Base-by-base conservation (phyloP, 2,888 invertebrate species). In the Chaitophorus viminalis region DNA sequence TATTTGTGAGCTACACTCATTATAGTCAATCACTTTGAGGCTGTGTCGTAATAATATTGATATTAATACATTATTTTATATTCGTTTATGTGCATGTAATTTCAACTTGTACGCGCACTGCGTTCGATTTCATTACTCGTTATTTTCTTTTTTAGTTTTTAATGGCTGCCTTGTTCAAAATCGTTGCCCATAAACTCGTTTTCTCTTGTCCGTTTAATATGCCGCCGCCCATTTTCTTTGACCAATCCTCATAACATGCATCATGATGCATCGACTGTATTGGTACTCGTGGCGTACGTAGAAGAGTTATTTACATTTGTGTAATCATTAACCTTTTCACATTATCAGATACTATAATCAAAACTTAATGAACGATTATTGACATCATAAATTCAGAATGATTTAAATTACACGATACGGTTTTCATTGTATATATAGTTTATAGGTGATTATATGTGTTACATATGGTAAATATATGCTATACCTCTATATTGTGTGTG, bases 141-240 rank as follows among this genome's bases (percentile, higher is more conserved):
- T 77, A 77, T 85, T 77, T 77, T 85, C 76, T 68, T 85, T 68
- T 68, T 85, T 52, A 33, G 39, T 31, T 84, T 84, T 46, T 85
- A 87, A 87, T 87, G 87, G 87, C 87, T 54, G 87, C 81, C 81
- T 87, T 65, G 87, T 79, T 87, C 81, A 81, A 87, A 87, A 72
- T 79, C 78, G 87, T 87, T 81, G 79, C 46, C 74, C 79, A 87
- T 79, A 87, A 87, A 87, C 87, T 75, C 87, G 87, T 87, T 87
- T 87, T 85, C 84, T 77, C 84, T 77, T 68, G 46, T 77, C 17
- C 65, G 84, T 85, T 77, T 85, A 85, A 68, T 68, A 77, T 68
- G 77, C 84, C 76, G 68, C 84, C 84, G 46, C 84, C 77, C 84
- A 85, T 85, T 85, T 85, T 85, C 77, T 77, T 77, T 77, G 68